Evolutionary conservation across 2,113 vertebrate genomes (phyloP).

Genomic region (Saguinus imperator): DNA sequence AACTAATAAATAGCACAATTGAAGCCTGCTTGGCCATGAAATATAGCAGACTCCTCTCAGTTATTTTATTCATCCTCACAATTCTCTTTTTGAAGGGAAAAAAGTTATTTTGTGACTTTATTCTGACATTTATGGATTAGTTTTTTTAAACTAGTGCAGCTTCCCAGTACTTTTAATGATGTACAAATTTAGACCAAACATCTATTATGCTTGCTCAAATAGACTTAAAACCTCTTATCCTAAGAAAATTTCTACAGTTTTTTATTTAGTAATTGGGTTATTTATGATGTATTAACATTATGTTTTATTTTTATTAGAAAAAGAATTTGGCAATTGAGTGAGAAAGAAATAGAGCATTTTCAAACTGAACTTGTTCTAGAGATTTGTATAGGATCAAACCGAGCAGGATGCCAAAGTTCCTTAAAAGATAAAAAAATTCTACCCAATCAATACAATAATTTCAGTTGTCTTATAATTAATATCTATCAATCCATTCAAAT

Average conservation of each 20-base stretch:
- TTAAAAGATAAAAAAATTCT: slow-evolving; percentile 15
- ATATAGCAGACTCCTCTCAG: slow-evolving; percentile 33
- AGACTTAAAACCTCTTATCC: background rate
- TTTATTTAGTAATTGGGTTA: background rate
- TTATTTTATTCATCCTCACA: slow-evolving; percentile 46
- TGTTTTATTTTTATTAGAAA: background rate
- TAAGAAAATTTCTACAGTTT: background rate
- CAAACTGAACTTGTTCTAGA: background rate
- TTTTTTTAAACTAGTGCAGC: background rate
- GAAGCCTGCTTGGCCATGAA: slow-evolving; percentile 48
- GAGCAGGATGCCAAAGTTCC: background rate
- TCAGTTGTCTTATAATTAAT: slow-evolving; percentile 48
- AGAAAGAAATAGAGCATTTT: background rate
- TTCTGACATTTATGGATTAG: slow-evolving; percentile 3
- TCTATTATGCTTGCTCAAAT: background rate
- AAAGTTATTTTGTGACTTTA: slow-evolving; percentile 23
- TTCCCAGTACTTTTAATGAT: background rate
- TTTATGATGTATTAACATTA: background rate
- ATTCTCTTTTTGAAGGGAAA: background rate
- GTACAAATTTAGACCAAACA: background rate
- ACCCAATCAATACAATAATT: slow-evolving; percentile 45
- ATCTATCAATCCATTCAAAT: slow-evolving; percentile 8
- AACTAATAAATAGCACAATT: slow-evolving; percentile 66
- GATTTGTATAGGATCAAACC: background rate
- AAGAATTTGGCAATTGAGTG: background rate